Evolutionary conservation across 2,113 vertebrate species (phyloP).

Genomic region (Anhinga anhinga): DNA sequence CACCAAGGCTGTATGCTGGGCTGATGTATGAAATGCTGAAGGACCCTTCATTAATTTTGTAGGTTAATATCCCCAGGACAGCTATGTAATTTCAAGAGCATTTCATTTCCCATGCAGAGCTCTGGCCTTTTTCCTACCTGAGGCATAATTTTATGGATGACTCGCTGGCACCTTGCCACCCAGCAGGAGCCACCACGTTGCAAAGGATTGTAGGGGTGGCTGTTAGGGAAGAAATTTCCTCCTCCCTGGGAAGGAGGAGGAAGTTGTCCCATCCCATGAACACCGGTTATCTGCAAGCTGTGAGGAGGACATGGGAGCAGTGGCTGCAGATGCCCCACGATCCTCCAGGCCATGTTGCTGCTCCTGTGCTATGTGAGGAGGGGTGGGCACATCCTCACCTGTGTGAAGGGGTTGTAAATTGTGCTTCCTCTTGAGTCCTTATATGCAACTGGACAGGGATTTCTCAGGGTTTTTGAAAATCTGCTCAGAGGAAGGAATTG

Average conservation of each 20-base stretch:
- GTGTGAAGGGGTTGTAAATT: neutral
- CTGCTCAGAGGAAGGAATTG: neutral
- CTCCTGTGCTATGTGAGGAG: neutral
- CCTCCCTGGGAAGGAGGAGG: neutral
- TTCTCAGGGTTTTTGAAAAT: neutral
- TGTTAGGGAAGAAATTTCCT: neutral
- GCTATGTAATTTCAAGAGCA: neutral
- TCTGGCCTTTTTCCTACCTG: neutral
- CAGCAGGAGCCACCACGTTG: neutral
- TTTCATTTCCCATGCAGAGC: neutral
- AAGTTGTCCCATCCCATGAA: neutral
- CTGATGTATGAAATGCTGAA: neutral
- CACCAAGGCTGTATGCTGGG: neutral
- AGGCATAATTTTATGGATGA: neutral
- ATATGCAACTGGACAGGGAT: neutral
- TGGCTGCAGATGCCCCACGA: accelerated
- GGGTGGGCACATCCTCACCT: accelerated
- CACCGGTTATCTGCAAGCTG: neutral
- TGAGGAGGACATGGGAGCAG: neutral
- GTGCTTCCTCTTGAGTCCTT: neutral
- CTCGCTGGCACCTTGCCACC: neutral
- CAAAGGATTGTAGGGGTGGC: accelerated
- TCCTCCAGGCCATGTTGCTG: neutral
- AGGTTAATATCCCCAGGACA: neutral
- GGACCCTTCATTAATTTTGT: neutral